phyloP scores from a whole-genome alignment of 2,113 vertebrate species.

The Seriola rivoliana region DNA sequence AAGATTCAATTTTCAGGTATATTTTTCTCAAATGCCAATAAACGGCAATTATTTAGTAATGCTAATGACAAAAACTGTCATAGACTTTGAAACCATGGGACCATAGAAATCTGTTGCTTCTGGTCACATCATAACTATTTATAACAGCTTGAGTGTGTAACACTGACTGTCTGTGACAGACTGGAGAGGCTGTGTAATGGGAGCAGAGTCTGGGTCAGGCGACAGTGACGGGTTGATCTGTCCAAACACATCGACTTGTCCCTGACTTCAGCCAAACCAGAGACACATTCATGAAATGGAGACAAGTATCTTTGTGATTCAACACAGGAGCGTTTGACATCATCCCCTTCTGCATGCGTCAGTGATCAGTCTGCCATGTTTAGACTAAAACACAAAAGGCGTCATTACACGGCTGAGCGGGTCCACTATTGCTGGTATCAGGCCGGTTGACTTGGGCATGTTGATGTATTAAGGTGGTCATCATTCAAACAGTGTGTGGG shows the following conservation, averaged over 20 bases:
- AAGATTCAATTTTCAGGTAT: not conserved
- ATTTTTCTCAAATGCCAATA: not conserved
- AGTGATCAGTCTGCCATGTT: constrained; percentile 11
- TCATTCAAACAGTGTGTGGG: constrained; percentile 60
- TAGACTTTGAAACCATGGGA: not conserved
- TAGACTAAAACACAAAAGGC: constrained; percentile 50
- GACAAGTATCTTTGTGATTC: constrained; percentile 29
- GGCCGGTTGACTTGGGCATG: constrained; percentile 33
- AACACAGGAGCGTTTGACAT: constrained; percentile 29
- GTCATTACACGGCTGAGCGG: constrained; percentile 53
- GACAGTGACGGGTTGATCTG: constrained; percentile 29
- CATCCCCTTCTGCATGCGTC: not conserved
- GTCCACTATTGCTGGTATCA: constrained; percentile 17
- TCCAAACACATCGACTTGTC: constrained; percentile 35
- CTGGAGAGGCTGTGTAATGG: constrained; percentile 20
- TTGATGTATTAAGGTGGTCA: constrained; percentile 63
- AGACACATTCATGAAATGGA: constrained; percentile 35
- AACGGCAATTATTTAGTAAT: not conserved
- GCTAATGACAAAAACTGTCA: not conserved
- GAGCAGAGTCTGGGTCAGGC: constrained; percentile 16
- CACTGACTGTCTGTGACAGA: constrained; percentile 6
- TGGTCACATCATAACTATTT: not conserved
- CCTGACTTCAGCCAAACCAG: constrained; percentile 13
- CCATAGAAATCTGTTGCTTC: not conserved
- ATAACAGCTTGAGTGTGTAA: not conserved